A percentile compares a stretch with the other conserved stretches of the same genome.
Conservation (phyloP, 2,888 invertebrate species). For the Pterobdella sp. region DNA sequence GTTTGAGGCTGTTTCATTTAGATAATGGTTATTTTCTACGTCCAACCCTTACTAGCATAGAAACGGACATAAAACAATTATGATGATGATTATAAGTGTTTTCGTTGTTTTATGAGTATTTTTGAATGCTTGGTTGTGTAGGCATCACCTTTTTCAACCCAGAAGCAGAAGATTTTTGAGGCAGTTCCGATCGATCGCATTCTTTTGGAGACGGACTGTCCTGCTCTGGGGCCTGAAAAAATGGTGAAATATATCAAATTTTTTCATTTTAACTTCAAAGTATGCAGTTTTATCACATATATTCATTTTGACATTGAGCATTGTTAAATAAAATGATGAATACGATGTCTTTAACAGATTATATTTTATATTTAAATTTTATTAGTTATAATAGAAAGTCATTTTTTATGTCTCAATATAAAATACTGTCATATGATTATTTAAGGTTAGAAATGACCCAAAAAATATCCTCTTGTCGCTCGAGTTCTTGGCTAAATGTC, state of each 20-base stretch:
- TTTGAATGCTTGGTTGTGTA: background rate
- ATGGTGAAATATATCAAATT: conserved; percentile 38
- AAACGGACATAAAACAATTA: background rate
- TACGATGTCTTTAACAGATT: no score
- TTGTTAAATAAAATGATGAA: no score
- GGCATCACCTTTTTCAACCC: background rate
- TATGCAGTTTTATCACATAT: no score
- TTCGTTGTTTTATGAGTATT: background rate
- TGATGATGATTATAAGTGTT: background rate
- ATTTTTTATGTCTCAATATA: background rate
- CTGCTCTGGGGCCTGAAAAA: conserved; percentile 51
- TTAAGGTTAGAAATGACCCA: conserved; percentile 49
- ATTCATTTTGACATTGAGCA: no score
- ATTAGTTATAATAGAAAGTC: background rate
- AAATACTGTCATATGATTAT: background rate
- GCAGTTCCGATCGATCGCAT: conserved; percentile 49
- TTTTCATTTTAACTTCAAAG: no score
- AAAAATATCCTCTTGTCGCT: conserved; percentile 47
- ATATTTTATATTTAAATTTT: background rate
- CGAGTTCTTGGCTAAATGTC: conserved; percentile 49
- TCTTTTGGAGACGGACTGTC: conserved; percentile 53
- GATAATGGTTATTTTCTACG: no score
- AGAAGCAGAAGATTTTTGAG: conserved; percentile 49
- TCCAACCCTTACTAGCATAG: no score
- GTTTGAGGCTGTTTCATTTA: no score